Conservation (phyloP, 2,888 invertebrate genomes). For the Endotricha flammealis region DNA sequence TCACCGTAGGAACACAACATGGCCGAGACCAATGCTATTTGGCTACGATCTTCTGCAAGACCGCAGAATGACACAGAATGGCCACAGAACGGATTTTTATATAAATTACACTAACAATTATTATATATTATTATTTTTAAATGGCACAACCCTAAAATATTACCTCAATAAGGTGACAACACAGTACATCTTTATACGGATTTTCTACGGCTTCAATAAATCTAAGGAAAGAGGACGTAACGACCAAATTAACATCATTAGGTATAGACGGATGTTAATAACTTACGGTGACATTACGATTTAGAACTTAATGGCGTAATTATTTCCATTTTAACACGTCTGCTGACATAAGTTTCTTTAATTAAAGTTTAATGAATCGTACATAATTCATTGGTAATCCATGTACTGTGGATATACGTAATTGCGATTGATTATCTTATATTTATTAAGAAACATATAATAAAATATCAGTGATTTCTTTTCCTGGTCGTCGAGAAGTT, state of each 20-base stretch:
- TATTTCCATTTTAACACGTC: conserved; percentile 12
- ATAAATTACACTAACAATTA: no score
- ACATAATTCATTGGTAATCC: not conserved
- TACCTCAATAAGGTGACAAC: conserved; percentile 1
- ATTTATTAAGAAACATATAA: no score
- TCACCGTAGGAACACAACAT: no score
- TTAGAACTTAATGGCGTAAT: conserved; percentile 19
- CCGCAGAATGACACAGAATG: no score
- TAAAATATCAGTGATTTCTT: not conserved
- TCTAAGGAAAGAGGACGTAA: conserved; percentile 6
- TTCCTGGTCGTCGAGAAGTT: no score
- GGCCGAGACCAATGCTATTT: no score
- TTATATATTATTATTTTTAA: no score
- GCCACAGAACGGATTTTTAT: no score
- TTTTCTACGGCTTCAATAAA: conserved; percentile 8
- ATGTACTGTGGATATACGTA: not conserved
- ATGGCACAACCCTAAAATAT: conserved; percentile 3
- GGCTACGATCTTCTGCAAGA: no score
- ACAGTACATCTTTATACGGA: conserved; percentile 1
- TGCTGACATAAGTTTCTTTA: conserved; percentile 9
- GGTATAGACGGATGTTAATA: conserved; percentile 16
- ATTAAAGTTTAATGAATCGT: conserved; percentile 5
- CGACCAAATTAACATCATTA: conserved; percentile 13
- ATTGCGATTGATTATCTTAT: not conserved
- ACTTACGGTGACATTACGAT: conserved; percentile 14